Evolutionary conservation across 2,113 vertebrate species (phyloP).

Genomic region (Hippocampus mohnikei): DNA sequence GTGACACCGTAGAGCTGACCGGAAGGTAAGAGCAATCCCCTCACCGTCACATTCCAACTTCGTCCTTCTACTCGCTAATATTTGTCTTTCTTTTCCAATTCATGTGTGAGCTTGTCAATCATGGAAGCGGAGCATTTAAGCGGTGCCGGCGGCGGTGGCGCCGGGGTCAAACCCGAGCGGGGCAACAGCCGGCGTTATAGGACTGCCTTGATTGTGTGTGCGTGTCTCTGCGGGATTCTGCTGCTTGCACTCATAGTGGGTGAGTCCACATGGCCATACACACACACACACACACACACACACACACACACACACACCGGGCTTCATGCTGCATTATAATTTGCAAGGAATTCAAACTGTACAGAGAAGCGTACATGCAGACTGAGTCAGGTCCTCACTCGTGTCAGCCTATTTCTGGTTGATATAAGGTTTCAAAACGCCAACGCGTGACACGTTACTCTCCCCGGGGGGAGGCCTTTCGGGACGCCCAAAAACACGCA

Average conservation of each 20-base stretch:
- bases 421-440: conserved; percentile 64
- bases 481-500: not conserved
- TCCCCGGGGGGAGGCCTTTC: not conserved
- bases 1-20: conserved; percentile 14
- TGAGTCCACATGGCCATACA: conserved; percentile 45
- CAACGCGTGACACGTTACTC: conserved; percentile 16
- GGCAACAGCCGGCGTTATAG: conserved; percentile 51
- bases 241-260: conserved; percentile 72
- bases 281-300: conserved; percentile 27
- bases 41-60: not conserved
- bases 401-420: conserved; percentile 66
- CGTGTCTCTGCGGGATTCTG: conserved; percentile 62
- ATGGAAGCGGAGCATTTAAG: conserved; percentile 71
- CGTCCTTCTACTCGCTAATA: no score
- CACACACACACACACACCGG: conserved; percentile 20
- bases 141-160: conserved; percentile 3
- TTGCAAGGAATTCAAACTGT: conserved; percentile 35
- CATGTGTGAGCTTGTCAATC: conserved; percentile 8
- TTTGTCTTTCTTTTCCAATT: not conserved
- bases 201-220: conserved; percentile 64
- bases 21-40: conserved; percentile 1
- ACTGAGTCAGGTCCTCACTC: conserved; percentile 39
- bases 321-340: conserved; percentile 42
- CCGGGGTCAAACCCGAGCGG: conserved; percentile 55
- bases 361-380: conserved; percentile 3